Evolutionary conservation across 2,797 vertebrate species (phyloP).

Genomic region (Zenarchopterus dispar): DNA sequence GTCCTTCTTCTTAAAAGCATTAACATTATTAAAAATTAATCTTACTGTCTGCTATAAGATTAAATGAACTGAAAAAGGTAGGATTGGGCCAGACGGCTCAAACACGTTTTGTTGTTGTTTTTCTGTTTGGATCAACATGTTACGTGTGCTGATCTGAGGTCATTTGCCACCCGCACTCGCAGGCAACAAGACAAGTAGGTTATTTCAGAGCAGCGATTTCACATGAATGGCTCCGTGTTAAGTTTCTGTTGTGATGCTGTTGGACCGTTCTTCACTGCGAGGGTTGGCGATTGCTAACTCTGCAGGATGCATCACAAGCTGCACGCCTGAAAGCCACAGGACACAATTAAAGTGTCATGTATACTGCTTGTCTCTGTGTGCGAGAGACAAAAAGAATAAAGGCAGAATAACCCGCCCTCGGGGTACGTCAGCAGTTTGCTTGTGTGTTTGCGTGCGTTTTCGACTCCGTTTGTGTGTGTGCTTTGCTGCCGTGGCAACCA

Average conservation of each 20-base stretch:
- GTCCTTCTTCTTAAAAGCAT: neutral
- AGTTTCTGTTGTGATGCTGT: neutral
- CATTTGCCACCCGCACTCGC: neutral
- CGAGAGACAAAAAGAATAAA: conserved; percentile 12
- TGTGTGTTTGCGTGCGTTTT: conserved; percentile 16
- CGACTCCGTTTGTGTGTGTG: conserved; percentile 23
- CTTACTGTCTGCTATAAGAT: neutral
- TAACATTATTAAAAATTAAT: neutral
- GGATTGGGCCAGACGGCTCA: neutral
- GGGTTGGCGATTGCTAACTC: conserved; percentile 18
- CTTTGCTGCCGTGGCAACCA: conserved; percentile 67
- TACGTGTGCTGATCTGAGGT: conserved; percentile 32
- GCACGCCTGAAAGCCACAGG: conserved; percentile 12
- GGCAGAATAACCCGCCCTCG: conserved; percentile 17
- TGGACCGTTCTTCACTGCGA: neutral
- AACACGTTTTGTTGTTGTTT: conserved; percentile 22
- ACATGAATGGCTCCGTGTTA: conserved; percentile 21
- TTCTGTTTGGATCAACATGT: neutral
- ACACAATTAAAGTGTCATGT: conserved; percentile 22
- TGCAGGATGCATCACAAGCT: neutral
- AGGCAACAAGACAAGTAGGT: conserved; percentile 6
- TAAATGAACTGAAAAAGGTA: neutral
- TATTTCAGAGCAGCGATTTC: neutral
- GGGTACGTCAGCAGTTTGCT: conserved; percentile 53
- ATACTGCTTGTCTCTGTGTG: conserved; percentile 18